phyloP scores from a whole-genome alignment of 1,140 invertebrate species.

The Temnothorax curvispinosus region DNA sequence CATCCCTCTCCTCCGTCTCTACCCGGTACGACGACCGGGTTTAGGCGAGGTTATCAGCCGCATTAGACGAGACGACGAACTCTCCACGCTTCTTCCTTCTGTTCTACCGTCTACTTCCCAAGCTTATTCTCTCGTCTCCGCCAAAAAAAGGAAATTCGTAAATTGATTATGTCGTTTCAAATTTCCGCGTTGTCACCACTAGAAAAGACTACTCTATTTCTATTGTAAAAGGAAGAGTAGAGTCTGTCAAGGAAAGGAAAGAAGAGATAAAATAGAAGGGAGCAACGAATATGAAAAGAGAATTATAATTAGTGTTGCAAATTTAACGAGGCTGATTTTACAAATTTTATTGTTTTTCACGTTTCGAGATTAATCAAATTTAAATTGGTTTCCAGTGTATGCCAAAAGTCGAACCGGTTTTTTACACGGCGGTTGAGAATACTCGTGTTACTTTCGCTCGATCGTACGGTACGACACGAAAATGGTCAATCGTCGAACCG shows the following conservation, averaged over 20 bases:
- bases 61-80: conserved; percentile 74
- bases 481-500: neutral
- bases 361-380: neutral
- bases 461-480: neutral
- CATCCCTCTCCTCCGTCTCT: conserved; percentile 28
- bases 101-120: neutral
- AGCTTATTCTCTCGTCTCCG: neutral
- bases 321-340: neutral
- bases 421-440: neutral
- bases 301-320: neutral
- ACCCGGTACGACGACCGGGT: conserved; percentile 61
- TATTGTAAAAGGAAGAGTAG: too few species aligned
- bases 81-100: conserved; percentile 49
- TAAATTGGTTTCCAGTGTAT: neutral
- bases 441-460: conserved; percentile 26
- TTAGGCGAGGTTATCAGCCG: conserved; percentile 73
- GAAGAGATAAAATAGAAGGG: neutral
- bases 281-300: neutral
- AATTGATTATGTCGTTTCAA: neutral
- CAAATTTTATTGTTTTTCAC: neutral
- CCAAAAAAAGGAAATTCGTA: neutral
- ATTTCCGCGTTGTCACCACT: neutral
- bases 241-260: neutral
- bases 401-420: conserved; percentile 10
- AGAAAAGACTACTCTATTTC: neutral